These are phyloP conservation scores for Pammene aurita DNA, from an alignment of 2,888 invertebrate genomes.

Conservation along the genomic window DNA sequence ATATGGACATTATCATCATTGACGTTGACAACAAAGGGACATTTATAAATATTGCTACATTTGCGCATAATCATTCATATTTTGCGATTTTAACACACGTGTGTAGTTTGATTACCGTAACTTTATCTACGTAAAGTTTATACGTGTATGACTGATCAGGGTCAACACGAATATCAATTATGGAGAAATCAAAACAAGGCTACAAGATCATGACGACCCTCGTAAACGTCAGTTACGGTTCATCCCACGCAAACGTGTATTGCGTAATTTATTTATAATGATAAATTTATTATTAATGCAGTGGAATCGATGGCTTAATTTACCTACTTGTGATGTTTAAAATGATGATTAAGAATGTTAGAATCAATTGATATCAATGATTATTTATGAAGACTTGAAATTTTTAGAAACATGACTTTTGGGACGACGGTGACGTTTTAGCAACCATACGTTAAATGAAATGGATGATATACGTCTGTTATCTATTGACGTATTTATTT, in stretches of 20 bases:
- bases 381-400: background rate
- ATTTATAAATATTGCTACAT: constrained; percentile 11
- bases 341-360: background rate
- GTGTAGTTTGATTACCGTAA: background rate
- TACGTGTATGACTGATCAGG: background rate
- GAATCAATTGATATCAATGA: background rate
- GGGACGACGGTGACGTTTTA: constrained; percentile 8
- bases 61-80: background rate
- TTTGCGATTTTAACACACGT: background rate
- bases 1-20: constrained; percentile 9
- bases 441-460: constrained; percentile 22
- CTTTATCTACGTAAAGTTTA: background rate
- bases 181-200: constrained; percentile 32
- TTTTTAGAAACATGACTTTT: background rate
- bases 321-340: background rate
- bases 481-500: background rate
- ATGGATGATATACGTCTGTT: constrained; percentile 2
- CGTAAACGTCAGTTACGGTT: constrained; percentile 16
- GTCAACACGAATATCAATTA: constrained; percentile 13
- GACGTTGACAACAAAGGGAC: constrained; percentile 16
- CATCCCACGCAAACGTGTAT: constrained; percentile 26
- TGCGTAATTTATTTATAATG: background rate
- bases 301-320: background rate
- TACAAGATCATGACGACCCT: background rate
- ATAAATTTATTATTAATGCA: background rate